Percentiles rank a stretch among this genome's conserved stretches.
Evolutionary conservation across 2,113 vertebrate species (phyloP).

Genomic region (Rhinichthys klamathensis): DNA sequence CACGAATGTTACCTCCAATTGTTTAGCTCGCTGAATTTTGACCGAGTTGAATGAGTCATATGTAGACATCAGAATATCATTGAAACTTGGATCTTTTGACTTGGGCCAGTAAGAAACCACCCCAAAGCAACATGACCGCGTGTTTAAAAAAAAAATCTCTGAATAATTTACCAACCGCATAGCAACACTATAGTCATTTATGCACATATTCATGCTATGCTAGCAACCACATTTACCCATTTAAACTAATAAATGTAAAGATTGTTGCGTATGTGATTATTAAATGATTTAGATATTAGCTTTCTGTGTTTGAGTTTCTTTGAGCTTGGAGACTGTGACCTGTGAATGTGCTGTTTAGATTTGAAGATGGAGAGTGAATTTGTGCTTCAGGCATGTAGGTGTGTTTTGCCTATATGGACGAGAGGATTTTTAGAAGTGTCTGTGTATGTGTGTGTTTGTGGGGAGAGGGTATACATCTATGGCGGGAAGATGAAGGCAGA

Average conservation of each 20-base stretch:
- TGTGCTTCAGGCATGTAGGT: conserved; percentile 31
- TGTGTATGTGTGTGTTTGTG: conserved; percentile 33
- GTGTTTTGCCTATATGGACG: conserved; percentile 44
- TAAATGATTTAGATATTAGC: not conserved
- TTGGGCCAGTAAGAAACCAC: not conserved
- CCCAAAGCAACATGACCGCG: not conserved
- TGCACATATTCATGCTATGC: not conserved
- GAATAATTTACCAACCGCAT: not conserved
- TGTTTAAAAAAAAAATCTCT: not conserved
- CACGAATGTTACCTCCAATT: not conserved
- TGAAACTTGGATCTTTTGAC: not conserved
- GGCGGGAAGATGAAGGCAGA: conserved; percentile 72
- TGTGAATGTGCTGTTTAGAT: conserved; percentile 50
- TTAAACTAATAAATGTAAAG: too few species aligned
- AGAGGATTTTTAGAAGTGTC: conserved; percentile 37
- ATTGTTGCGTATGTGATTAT: not conserved
- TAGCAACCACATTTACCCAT: not conserved
- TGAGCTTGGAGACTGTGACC: not conserved
- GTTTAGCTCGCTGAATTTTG: not conserved
- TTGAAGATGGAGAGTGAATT: conserved; percentile 58
- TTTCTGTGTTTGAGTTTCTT: not conserved
- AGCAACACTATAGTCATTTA: not conserved
- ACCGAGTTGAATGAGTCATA: not conserved
- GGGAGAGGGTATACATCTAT: conserved; percentile 67
- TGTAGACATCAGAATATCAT: not conserved